Evolutionary conservation across 1,140 invertebrate species (phyloP), one percentile per base, ranked within the genome.

Genomic region (Halictus rubicundus): DNA sequence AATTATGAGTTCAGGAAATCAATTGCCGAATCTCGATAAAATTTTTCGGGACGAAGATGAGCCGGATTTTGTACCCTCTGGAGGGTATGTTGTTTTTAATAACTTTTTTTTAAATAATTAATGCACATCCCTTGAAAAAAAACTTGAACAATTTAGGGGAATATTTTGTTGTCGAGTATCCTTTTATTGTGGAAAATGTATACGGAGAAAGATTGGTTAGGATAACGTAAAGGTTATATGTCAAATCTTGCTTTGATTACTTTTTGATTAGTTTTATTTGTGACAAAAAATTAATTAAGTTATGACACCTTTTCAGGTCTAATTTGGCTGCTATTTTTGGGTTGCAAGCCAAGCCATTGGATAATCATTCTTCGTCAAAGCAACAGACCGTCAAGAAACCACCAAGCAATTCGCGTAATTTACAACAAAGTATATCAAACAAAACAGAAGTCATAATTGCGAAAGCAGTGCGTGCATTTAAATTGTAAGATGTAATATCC

Each of bases 401-500:
- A 66, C 75, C 69, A 66, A 70, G 64, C 19, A 64, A 19, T 57
- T 54, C 42, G 57, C 82, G 81, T 75, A 81, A 69, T 65, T 42
- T 54, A 59, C 77, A 78, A n/a, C 80, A 86, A 78, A 52, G 59
- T 75, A 9, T 72, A 59, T 46, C 83, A 32, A 88, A 80, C 3
- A 91, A 91, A 78, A 85, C 86, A n/a, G 89, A 91, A 81, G 87
- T 92, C 3, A 78, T 92, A 54, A 66, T 91, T 72, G 90, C 90
- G n/a, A 92, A 91, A 87, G 85, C 82, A 54, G 84, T 92, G 19
- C 83, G 90, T 72, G 91, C 87, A 68, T 92, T 87, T 69, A 91
- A 92, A 87, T 84, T 91, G 90, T 92, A 85, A 88, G 84, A 32
- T 68, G 46, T 37, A 68, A 8, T 59, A 57, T 52, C 9, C 79